Evolutionary conservation across 2,888 invertebrate species (phyloP), one percentile per base, ranked within the genome.

Genomic region (Choristoneura rosaceana): DNA sequence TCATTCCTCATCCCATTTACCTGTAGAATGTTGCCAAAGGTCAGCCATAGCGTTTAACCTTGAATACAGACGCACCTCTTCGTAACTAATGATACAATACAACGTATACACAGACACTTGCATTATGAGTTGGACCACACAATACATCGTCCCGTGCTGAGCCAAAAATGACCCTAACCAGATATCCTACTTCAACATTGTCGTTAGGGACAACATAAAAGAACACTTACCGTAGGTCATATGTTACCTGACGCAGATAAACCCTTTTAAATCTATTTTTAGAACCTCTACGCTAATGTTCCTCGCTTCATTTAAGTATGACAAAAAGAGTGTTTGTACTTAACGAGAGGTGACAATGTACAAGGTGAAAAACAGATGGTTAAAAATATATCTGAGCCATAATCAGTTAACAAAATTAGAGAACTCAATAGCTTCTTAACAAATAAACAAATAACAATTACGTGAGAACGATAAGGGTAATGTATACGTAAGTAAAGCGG

Each of bases 11-110:
- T 69, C 33, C 60, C 59, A 50, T 55, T 59, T 73, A 64, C 73
- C 69, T 64, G 62, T 73, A 58, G 58, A 71, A 68, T 73, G 69
- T 73, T 52, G 69, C 63, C 77, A 82, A 86, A 88, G 88, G 87
- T 87, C 84, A 82, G 75, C 76, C 77, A 86, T 80, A 84, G 83
- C 59, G 63, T 68, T 58, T 80, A 82, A 78, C 88, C 87, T 88
- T 88, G 87, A 81, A 81, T 77, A 74, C 74, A 75, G 80, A 79
- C 82, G 76, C 84, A 78, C 83, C 84, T 86, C 81, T 77, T 81
- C 74, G 76, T 76, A 59, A 63, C 64, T 63, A 69, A 78, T 74
- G 64, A 66, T 50, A 41, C 63, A 74, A 64, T 76, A 70, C 75
- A 67, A 66, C 45, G 43, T 60, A 55, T 14, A 55, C 60, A 15